These are phyloP conservation scores for Anas acuta DNA, from an alignment of 2,797 vertebrate genomes.

Conservation along the genomic window DNA sequence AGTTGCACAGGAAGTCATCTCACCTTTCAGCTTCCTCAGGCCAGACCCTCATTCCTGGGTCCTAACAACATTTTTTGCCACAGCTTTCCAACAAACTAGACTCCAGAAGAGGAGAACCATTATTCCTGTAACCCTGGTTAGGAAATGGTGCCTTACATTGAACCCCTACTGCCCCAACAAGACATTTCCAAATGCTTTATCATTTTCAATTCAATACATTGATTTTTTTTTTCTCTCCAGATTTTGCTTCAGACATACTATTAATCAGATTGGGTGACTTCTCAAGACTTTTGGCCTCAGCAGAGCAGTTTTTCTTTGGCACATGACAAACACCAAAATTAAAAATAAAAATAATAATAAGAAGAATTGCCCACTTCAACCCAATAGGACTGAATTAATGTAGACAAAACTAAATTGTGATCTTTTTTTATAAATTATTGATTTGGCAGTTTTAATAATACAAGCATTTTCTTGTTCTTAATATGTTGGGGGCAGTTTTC, in stretches of 20 bases:
- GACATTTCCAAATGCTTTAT: neutral
- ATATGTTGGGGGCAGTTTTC: neutral
- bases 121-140: accelerated
- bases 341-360: neutral
- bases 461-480: neutral
- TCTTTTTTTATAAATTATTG: neutral
- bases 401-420: neutral
- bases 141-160: neutral
- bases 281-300: neutral
- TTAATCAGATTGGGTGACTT: neutral
- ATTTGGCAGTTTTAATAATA: neutral
- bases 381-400: neutral
- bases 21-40: neutral
- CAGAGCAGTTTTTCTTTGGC: neutral
- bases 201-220: neutral
- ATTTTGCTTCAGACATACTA: neutral
- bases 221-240: neutral
- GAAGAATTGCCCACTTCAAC: neutral
- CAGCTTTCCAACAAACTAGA: neutral
- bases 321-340: neutral
- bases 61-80: neutral
- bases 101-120: neutral
- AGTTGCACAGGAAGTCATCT: neutral
- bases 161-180: neutral
- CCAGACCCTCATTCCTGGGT: neutral